Evolutionary conservation across 1,140 invertebrate genomes (phyloP), one percentile per base, ranked within the genome.

Genomic region (Archivesica marissinica): DNA sequence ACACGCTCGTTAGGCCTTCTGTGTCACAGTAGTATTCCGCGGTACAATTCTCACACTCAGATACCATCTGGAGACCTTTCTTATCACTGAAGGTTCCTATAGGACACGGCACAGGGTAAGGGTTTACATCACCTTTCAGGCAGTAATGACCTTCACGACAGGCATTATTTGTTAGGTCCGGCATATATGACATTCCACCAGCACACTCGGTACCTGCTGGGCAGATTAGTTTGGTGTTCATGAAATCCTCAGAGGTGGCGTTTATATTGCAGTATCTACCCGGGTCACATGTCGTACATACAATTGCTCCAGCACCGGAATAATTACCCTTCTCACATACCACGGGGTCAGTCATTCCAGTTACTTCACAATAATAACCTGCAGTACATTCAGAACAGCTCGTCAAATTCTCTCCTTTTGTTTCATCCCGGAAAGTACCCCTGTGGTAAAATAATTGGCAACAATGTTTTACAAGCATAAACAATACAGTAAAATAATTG

Each of bases 261-360:
- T 93, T 93, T 25, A 52, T 64, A 72, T 93, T 88, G 86, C 92
- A 93, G 64, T 93, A 93, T 76, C 90, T 88, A 2, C 93, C 93
- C 0, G 92, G 85, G 44, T 91, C 87, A 87, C 93, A 93, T 2
- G 61, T 89, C 0, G 88, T 89, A 72, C 93, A 93, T 0, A 9
- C 64, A 0, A 80, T 66, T 0, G 91, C 91, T n/a, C 92, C 90
- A 2, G 86, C 80, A 41, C 87, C 89, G 4, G 93, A 93, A 87
- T 91, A 93, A 28, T 91, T 91, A 13, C 93, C 93, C 75, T 93
- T 93, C n/a, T 87, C 90, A 90, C 93, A 93, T 3, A 87, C 74
- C 17, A 91, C 25, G 2, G 92, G 91, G 1, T 89, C 86, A 9
- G 88, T 76, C 61, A 88, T 91, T 1, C 78, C 88, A 52, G 85